A percentile compares a stretch with the other conserved stretches of the same genome.
These are phyloP conservation scores for Calycopis cecrops DNA, from an alignment of 1,140 invertebrate species.

Conservation along the genomic window DNA sequence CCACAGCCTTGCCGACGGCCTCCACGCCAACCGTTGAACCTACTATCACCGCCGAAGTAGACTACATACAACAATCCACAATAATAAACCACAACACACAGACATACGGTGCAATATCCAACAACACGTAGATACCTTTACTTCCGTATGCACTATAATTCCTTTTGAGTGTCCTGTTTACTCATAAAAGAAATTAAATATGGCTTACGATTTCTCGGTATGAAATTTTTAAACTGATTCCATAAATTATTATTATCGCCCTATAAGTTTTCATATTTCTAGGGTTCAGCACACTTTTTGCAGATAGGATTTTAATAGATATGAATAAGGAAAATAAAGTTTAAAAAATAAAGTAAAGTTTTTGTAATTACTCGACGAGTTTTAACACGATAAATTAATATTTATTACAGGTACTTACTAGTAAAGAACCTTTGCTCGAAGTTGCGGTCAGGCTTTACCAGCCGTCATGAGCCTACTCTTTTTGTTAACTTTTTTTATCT, in stretches of 20 bases:
- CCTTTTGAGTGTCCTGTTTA: constrained; percentile 7
- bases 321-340: too few relatives aligned
- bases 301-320: too few relatives aligned
- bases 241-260: background rate
- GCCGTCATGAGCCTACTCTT: too few relatives aligned
- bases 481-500: too few relatives aligned
- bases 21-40: constrained; percentile 42
- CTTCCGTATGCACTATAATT: constrained; percentile 1
- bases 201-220: background rate
- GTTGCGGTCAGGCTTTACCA: too few relatives aligned
- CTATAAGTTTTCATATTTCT: background rate
- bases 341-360: too few relatives aligned
- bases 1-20: constrained; percentile 48
- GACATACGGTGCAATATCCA: too few relatives aligned
- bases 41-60: constrained; percentile 39
- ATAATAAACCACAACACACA: too few relatives aligned
- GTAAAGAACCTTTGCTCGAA: too few relatives aligned
- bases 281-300: background rate
- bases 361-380: too few relatives aligned
- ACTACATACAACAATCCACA: background rate
- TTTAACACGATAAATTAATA: too few relatives aligned
- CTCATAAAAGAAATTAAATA: constrained; percentile 5
- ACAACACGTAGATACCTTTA: background rate
- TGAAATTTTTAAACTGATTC: background rate
- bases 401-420: too few relatives aligned